phyloP scores from a whole-genome alignment of 2,888 invertebrate genomes.

The Timandra comae region DNA sequence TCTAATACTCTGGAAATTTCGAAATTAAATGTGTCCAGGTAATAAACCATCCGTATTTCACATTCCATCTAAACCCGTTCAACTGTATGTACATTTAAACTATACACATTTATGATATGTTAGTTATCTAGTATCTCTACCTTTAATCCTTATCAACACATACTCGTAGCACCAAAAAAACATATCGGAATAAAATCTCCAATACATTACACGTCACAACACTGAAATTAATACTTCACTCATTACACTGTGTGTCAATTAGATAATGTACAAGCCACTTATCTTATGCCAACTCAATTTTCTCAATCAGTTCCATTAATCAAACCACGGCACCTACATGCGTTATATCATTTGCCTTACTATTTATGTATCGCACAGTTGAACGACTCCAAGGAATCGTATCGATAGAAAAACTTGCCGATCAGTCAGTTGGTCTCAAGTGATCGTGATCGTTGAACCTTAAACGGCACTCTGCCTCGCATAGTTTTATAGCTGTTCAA shows the following conservation, averaged over 20 bases:
- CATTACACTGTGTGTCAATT: constrained; percentile 35
- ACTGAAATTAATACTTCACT: constrained; percentile 30
- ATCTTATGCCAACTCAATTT: constrained; percentile 52
- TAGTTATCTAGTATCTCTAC: no score
- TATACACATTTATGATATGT: no score
- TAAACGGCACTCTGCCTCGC: constrained; percentile 33
- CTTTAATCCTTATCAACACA: no score
- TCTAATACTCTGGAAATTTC: no score
- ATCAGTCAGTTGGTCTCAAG: constrained; percentile 27
- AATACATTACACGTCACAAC: constrained; percentile 38
- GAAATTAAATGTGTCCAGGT: no score
- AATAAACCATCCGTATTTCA: no score
- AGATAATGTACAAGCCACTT: constrained; percentile 43
- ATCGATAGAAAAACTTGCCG: constrained; percentile 43
- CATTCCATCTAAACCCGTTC: no score
- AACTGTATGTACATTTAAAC: no score
- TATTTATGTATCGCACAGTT: constrained; percentile 51
- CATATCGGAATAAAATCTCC: no score
- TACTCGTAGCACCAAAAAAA: no score
- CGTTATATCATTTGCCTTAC: constrained; percentile 38
- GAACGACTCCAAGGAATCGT: constrained; percentile 33
- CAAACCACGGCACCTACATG: constrained; percentile 41
- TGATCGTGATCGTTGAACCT: constrained; percentile 51
- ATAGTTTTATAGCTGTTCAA: constrained; percentile 36
- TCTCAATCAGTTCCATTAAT: constrained; percentile 64